Conservation (phyloP, 2,113 vertebrate genomes). For the Panurus biarmicus region DNA sequence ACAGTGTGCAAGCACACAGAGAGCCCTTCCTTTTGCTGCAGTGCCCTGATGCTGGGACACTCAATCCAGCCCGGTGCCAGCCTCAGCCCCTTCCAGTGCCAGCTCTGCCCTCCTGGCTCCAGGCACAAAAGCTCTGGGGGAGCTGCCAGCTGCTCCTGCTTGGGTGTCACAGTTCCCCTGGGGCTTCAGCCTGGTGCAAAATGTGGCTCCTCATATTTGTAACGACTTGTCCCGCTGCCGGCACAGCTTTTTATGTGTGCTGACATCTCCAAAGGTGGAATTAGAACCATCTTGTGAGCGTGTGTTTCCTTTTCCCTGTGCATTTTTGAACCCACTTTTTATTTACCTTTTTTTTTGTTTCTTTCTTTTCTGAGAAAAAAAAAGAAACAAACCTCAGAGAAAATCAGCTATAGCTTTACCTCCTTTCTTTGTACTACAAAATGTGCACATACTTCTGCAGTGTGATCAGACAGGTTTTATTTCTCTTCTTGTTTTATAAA, state of each 20-base stretch:
- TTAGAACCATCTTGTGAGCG: neutral
- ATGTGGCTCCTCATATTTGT: neutral
- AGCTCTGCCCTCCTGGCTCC: fast-evolving
- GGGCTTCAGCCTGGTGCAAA: neutral
- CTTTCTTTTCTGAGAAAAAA: neutral
- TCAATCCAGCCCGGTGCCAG: fast-evolving
- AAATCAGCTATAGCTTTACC: neutral
- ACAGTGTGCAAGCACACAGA: neutral
- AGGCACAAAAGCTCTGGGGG: neutral
- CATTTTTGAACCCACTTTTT: fast-evolving
- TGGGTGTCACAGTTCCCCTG: neutral
- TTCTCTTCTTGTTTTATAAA: neutral
- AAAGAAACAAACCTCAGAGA: neutral
- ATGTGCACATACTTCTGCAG: neutral
- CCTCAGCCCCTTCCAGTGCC: neutral
- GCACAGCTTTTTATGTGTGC: neutral
- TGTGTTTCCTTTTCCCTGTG: neutral
- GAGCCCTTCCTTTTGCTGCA: neutral
- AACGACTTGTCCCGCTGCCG: fast-evolving
- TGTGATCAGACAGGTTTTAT: neutral
- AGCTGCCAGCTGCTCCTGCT: neutral
- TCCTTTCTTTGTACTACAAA: neutral
- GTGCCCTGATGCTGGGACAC: neutral
- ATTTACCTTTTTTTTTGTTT: neutral
- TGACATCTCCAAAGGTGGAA: neutral